These are phyloP conservation scores for Latrodectus elegans DNA, from an alignment of 2,888 invertebrate species.

Conservation along the genomic window DNA sequence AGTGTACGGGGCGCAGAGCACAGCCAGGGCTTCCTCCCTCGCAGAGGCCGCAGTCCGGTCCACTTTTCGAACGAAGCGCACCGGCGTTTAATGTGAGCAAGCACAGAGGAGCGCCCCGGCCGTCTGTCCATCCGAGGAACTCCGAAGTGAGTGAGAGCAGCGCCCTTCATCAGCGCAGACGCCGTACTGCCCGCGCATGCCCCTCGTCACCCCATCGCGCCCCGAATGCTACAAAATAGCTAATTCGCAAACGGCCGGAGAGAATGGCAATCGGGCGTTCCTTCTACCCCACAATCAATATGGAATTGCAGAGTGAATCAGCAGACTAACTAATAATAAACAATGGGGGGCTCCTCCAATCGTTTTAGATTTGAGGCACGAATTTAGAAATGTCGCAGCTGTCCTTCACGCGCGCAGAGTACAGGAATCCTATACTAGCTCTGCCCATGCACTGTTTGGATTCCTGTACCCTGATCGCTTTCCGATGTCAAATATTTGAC, in stretches of 20 bases:
- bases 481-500: no score
- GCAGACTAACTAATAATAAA: slow-evolving; percentile 43
- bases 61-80: slow-evolving; percentile 9
- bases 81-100: slow-evolving; percentile 4
- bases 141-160: slow-evolving; percentile 20
- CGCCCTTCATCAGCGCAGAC: slow-evolving; percentile 8
- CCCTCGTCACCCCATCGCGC: background rate
- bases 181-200: slow-evolving; percentile 24
- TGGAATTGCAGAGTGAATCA: slow-evolving; percentile 52
- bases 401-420: background rate
- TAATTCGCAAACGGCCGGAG: slow-evolving; percentile 46
- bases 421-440: no score
- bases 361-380: slow-evolving; percentile 11
- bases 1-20: slow-evolving; percentile 60
- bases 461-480: no score
- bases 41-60: slow-evolving; percentile 8
- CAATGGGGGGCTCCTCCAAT: slow-evolving; percentile 28
- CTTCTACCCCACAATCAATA: slow-evolving; percentile 49
- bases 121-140: slow-evolving; percentile 29
- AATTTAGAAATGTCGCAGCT: background rate
- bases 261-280: slow-evolving; percentile 9
- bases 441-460: no score
- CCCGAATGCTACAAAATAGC: slow-evolving; percentile 38
- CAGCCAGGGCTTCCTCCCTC: slow-evolving; percentile 54
- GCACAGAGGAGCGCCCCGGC: slow-evolving; percentile 22